A percentile compares a stretch with the other conserved stretches of the same genome.
Evolutionary conservation across 2,113 vertebrate species (phyloP).

Genomic region (Vulpes ferrilata): DNA sequence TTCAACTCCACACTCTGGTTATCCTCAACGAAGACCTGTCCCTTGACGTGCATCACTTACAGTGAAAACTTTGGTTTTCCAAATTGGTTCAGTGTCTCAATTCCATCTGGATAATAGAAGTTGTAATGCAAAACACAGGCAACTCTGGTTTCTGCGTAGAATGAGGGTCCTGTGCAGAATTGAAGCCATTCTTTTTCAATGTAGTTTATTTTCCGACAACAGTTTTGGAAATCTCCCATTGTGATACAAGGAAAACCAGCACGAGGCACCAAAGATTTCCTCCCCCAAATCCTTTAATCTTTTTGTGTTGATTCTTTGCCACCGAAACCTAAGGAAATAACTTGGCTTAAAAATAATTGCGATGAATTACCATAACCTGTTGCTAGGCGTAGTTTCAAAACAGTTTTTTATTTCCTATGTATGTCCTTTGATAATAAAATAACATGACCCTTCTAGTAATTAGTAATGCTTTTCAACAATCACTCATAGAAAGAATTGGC

Average conservation of each 20-base stretch:
- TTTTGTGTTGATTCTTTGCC: slow-evolving; percentile 28
- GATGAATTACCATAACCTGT: slow-evolving; percentile 35
- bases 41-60: slow-evolving; percentile 27
- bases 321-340: slow-evolving; percentile 62
- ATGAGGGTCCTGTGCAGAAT: slow-evolving; percentile 9
- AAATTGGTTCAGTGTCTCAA: not conserved
- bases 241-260: not conserved
- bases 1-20: slow-evolving; percentile 12
- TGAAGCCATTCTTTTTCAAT: slow-evolving; percentile 13
- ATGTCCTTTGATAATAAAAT: slow-evolving; percentile 81
- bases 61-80: slow-evolving; percentile 54
- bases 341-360: slow-evolving; percentile 47
- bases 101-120: slow-evolving; percentile 56
- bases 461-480: slow-evolving; percentile 81
- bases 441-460: slow-evolving; percentile 79
- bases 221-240: not conserved
- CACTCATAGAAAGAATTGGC: slow-evolving; percentile 62
- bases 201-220: not conserved
- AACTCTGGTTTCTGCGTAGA: slow-evolving; percentile 21
- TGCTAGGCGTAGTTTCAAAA: slow-evolving; percentile 85
- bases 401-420: slow-evolving; percentile 79
- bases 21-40: not conserved
- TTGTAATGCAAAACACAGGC: slow-evolving; percentile 54
- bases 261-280: not conserved
- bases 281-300: slow-evolving; percentile 6